phyloP scores from a whole-genome alignment of 2,797 vertebrate species.

The Sebastes oblongus region DNA sequence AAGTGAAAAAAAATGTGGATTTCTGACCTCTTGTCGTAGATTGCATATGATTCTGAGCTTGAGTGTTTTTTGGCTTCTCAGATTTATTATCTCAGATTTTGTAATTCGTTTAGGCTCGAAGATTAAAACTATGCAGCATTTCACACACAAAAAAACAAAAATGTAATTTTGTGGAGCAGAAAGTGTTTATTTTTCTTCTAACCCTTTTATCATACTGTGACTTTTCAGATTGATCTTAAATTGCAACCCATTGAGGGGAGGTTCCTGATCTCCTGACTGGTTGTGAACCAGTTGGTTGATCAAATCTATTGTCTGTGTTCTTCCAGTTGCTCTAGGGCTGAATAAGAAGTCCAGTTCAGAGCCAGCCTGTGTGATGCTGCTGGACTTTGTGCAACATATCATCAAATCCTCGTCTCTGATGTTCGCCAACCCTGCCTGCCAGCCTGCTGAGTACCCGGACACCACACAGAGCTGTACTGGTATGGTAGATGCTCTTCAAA shows the following conservation, averaged over 20 bases:
- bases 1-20: neutral
- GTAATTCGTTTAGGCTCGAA: neutral
- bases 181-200: neutral
- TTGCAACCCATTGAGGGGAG: neutral
- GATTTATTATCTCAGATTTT: neutral
- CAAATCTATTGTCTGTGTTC: neutral
- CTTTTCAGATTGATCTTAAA: neutral
- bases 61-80: neutral
- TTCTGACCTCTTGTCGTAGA: neutral
- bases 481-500: conserved; percentile 59
- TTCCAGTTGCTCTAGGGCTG: conserved; percentile 92
- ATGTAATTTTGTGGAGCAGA: neutral
- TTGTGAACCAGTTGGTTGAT: neutral
- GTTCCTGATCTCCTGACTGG: neutral
- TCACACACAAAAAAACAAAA: neutral
- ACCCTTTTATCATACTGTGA: neutral
- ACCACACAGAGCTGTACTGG: conserved; percentile 85
- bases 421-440: conserved; percentile 90
- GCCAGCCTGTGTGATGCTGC: conserved; percentile 94
- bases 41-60: neutral
- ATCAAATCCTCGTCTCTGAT: conserved; percentile 96
- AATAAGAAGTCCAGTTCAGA: conserved; percentile 92
- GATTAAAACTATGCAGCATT: too few relatives aligned
- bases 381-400: conserved; percentile 97
- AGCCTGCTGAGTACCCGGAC: conserved; percentile 81